phyloP scores from a whole-genome alignment of 2,888 invertebrate species.

The Yponomeuta cagnagella region DNA sequence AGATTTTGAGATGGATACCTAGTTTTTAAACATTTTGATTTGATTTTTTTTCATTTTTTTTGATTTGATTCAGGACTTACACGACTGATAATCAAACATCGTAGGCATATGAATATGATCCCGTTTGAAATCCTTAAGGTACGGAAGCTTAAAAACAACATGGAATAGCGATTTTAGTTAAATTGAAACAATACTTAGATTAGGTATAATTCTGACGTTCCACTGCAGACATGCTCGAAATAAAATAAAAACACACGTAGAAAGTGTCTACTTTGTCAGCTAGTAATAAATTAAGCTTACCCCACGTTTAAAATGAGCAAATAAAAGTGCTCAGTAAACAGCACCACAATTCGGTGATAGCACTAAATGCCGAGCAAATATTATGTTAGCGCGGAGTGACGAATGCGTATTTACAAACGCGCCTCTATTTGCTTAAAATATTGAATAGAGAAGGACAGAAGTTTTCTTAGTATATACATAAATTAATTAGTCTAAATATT shows the following conservation, averaged over 20 bases:
- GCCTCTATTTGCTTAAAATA: constrained; percentile 32
- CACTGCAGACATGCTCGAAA: neutral
- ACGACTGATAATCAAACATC: too few relatives aligned
- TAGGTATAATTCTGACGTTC: neutral
- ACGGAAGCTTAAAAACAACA: too few relatives aligned
- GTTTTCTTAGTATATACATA: neutral
- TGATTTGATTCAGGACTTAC: too few relatives aligned
- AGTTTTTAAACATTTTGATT: too few relatives aligned
- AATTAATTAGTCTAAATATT: neutral
- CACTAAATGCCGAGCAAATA: constrained; percentile 26
- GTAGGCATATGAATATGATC: too few relatives aligned
- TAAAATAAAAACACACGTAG: neutral
- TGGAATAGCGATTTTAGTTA: too few relatives aligned
- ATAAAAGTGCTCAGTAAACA: constrained; percentile 6
- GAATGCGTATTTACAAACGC: constrained; percentile 39
- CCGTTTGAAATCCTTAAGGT: too few relatives aligned
- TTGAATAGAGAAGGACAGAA: neutral
- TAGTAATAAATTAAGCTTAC: constrained; percentile 1
- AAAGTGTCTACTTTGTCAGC: neutral
- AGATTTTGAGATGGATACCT: too few relatives aligned
- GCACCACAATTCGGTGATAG: constrained; percentile 24
- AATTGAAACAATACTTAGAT: too few relatives aligned
- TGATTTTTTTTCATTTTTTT: too few relatives aligned
- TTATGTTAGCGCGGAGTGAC: constrained; percentile 20
- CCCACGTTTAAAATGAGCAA: constrained; percentile 10